Evolutionary conservation across 2,113 vertebrate species (phyloP).

Genomic region (Crypturellus undulatus): DNA sequence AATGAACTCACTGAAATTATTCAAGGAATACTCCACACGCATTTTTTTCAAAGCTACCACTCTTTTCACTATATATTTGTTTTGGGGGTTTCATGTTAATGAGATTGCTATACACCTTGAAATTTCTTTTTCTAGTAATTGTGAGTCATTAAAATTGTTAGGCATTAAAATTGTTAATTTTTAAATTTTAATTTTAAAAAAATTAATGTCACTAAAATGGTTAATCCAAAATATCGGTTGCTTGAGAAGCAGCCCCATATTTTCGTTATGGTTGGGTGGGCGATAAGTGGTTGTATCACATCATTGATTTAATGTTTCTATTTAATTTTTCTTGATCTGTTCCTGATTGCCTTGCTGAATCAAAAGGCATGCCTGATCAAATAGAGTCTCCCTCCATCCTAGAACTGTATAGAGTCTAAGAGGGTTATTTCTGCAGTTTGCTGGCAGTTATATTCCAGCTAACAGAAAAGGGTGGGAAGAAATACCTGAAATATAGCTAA

Average conservation of each 20-base stretch:
- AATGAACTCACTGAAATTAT: neutral
- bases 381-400: rapidly evolving
- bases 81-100: neutral
- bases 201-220: too few relatives aligned
- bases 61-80: neutral
- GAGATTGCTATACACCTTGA: neutral
- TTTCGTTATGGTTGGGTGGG: neutral
- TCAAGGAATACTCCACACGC: neutral
- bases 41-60: neutral
- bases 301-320: neutral
- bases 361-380: neutral
- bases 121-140: neutral
- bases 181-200: too few relatives aligned
- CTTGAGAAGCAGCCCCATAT: neutral
- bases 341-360: neutral
- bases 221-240: neutral
- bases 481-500: neutral
- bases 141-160: neutral
- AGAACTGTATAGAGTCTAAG: neutral
- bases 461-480: neutral
- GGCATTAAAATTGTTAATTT: neutral
- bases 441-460: neutral
- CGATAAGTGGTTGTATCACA: neutral
- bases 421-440: rapidly evolving
- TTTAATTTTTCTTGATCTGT: neutral